phyloP scores from a whole-genome alignment of 2,888 invertebrate species.

The Drosophila imparisetae region DNA sequence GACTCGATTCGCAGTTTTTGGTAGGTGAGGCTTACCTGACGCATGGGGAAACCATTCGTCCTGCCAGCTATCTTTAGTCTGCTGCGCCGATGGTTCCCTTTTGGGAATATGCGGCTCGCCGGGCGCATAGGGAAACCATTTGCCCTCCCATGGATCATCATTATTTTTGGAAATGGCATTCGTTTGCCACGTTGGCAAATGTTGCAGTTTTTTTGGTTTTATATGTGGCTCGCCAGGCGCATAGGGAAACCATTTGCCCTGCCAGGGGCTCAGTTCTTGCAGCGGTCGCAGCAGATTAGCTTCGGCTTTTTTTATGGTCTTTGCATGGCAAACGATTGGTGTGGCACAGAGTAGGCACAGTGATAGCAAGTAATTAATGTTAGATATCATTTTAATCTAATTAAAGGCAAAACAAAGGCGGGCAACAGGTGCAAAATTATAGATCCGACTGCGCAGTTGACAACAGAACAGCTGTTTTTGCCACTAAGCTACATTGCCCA shows the following conservation, averaged over 20 bases:
- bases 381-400: slow-evolving; percentile 50
- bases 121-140: slow-evolving; percentile 76
- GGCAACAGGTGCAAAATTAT: slow-evolving; percentile 51
- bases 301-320: slow-evolving; percentile 79
- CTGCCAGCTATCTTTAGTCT: slow-evolving; percentile 35
- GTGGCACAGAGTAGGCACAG: slow-evolving; percentile 32
- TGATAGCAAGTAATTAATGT: slow-evolving; percentile 15
- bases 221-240: slow-evolving; percentile 35
- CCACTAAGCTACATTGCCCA: slow-evolving; percentile 12
- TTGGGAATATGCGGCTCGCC: slow-evolving; percentile 51
- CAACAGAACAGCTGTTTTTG: slow-evolving; percentile 53
- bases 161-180: not conserved
- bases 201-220: slow-evolving; percentile 37
- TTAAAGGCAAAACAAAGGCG: slow-evolving; percentile 39
- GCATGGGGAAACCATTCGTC: slow-evolving; percentile 74
- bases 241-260: slow-evolving; percentile 63
- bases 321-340: slow-evolving; percentile 32
- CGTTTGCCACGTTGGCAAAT: slow-evolving; percentile 20
- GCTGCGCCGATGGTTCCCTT: not conserved
- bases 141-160: slow-evolving; percentile 49
- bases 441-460: slow-evolving; percentile 52
- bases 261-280: slow-evolving; percentile 39
- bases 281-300: slow-evolving; percentile 53
- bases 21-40: slow-evolving; percentile 40
- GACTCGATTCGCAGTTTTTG: not conserved